These are phyloP conservation scores for Paramormyrops kingsleyae DNA, from an alignment of 2,113 vertebrate genomes.

Conservation along the genomic window DNA sequence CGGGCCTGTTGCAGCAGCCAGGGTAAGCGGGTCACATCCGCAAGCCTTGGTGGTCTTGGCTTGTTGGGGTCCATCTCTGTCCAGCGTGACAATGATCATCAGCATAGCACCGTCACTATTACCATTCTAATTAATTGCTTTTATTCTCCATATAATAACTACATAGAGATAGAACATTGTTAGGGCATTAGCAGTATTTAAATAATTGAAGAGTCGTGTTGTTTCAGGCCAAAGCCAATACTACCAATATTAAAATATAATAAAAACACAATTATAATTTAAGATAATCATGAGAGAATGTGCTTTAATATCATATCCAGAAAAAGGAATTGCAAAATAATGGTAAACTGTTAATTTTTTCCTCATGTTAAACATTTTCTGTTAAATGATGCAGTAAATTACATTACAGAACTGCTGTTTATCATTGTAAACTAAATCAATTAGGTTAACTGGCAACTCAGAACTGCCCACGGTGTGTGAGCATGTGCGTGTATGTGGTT, in stretches of 20 bases:
- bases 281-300: not conserved
- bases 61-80: constrained; percentile 52
- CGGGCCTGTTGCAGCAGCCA: constrained; percentile 30
- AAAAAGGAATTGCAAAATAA: not conserved
- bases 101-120: not conserved
- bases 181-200: not conserved
- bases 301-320: not conserved
- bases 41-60: constrained; percentile 21
- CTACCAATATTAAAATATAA: not conserved
- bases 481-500: not conserved
- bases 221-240: not conserved
- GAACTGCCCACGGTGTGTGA: not conserved
- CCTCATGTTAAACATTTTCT: not conserved
- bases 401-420: not conserved
- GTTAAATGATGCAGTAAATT: not conserved
- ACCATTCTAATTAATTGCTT: not conserved
- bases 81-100: not conserved
- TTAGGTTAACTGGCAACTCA: not conserved
- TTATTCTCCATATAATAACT: not conserved
- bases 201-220: not conserved
- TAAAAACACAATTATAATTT: not conserved
- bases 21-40: constrained; percentile 18
- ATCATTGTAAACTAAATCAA: not conserved
- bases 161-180: not conserved
- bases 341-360: not conserved